phyloP scores from a whole-genome alignment of 2,888 invertebrate genomes.

The Thymelicus sylvestris region DNA sequence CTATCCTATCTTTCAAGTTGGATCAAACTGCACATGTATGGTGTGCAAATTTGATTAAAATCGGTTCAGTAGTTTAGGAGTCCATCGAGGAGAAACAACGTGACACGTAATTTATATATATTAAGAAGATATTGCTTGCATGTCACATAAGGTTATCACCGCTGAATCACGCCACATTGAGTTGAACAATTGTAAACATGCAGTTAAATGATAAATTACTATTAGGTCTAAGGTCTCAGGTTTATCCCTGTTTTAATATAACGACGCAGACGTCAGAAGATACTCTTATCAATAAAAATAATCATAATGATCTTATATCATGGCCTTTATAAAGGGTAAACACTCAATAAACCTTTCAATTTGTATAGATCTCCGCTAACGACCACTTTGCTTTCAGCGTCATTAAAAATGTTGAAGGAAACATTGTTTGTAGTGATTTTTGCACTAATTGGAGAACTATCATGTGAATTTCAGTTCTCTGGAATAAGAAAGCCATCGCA shows the following conservation, averaged over 20 bases:
- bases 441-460: constrained; percentile 25
- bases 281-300: not conserved
- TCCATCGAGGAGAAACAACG: too few relatives aligned
- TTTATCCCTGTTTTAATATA: not conserved
- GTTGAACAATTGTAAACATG: not conserved
- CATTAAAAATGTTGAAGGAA: constrained; percentile 21
- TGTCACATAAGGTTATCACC: not conserved
- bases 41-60: too few relatives aligned
- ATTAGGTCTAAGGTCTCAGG: constrained; percentile 2
- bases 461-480: constrained; percentile 43
- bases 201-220: not conserved
- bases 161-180: not conserved
- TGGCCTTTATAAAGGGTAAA: not conserved
- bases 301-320: not conserved
- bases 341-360: not conserved
- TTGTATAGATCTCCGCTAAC: not conserved
- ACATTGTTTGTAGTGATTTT: constrained; percentile 7
- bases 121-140: not conserved
- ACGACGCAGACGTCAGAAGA: not conserved
- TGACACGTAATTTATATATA: too few relatives aligned
- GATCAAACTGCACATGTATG: too few relatives aligned
- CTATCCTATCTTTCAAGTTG: too few relatives aligned
- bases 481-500: constrained; percentile 50
- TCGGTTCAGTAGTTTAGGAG: too few relatives aligned
- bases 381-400: not conserved